These are phyloP conservation scores for Numenius phaeopus DNA, from an alignment of 2,797 vertebrate genomes.

Conservation along the genomic window DNA sequence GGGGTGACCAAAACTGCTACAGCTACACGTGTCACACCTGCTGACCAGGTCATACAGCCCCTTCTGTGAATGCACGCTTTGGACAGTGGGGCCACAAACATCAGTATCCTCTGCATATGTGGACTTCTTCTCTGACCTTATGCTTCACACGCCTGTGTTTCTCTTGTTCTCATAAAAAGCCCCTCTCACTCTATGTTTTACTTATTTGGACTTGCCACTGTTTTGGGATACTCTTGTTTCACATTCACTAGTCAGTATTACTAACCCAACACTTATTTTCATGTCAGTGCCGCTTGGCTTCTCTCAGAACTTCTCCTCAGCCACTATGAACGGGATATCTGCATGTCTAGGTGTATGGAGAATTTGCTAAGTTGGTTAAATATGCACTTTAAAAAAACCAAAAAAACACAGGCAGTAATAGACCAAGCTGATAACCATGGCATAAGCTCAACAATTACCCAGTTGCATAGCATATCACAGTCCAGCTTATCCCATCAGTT, in stretches of 20 bases:
- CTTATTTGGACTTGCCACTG: background rate
- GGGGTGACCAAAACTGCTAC: background rate
- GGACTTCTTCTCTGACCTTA: background rate
- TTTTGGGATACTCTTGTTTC: background rate
- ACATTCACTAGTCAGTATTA: background rate
- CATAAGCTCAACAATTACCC: background rate
- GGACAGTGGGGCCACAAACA: background rate
- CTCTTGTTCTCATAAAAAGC: background rate
- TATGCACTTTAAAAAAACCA: background rate
- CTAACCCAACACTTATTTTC: background rate
- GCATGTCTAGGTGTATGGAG: background rate
- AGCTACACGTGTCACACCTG: background rate
- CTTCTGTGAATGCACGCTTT: accelerated
- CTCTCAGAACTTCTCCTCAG: background rate
- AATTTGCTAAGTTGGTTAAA: background rate
- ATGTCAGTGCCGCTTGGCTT: background rate
- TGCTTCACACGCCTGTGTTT: accelerated
- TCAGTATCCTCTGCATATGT: accelerated
- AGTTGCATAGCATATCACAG: background rate
- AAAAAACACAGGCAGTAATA: background rate
- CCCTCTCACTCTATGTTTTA: background rate
- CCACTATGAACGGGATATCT: background rate
- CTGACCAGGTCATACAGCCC: background rate
- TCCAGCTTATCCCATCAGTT: background rate
- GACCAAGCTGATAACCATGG: background rate